Conservation (phyloP, 2,888 invertebrate species). For the Lepidonotus clava region DNA sequence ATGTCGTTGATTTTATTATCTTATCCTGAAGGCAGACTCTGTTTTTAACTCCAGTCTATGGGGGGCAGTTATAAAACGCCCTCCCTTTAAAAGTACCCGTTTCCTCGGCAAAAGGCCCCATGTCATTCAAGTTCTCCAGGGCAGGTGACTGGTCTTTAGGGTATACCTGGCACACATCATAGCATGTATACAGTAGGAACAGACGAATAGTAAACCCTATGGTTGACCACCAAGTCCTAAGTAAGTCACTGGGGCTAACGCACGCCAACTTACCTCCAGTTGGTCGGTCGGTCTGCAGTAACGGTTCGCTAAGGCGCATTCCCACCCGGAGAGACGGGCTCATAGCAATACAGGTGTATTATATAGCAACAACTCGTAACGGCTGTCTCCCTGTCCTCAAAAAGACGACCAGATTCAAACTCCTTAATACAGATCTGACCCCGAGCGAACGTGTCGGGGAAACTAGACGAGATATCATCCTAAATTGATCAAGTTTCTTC, state of each 20-base stretch:
- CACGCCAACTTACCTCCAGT: background rate
- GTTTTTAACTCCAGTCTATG: no score
- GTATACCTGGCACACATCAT: no score
- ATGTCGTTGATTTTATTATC: no score
- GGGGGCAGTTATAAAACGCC: no score
- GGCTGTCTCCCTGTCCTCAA: background rate
- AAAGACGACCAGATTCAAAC: background rate
- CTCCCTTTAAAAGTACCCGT: no score
- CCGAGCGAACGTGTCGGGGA: background rate
- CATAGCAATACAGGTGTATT: background rate
- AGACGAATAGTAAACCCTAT: constrained; percentile 21
- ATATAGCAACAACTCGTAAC: constrained; percentile 13
- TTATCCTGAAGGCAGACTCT: no score
- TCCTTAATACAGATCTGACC: background rate
- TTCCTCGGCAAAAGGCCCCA: no score
- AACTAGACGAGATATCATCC: constrained; percentile 34
- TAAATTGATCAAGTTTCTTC: background rate
- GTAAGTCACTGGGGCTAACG: background rate
- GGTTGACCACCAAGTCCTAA: background rate
- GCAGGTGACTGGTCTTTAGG: no score
- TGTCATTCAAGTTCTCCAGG: no score
- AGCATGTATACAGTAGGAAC: background rate
- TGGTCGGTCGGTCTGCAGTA: constrained; percentile 22
- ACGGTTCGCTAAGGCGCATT: constrained; percentile 19
- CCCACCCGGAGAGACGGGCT: background rate